These are phyloP conservation scores for Apis mellifera DNA, from an alignment of 1,140 invertebrate genomes.

Conservation along the genomic window DNA sequence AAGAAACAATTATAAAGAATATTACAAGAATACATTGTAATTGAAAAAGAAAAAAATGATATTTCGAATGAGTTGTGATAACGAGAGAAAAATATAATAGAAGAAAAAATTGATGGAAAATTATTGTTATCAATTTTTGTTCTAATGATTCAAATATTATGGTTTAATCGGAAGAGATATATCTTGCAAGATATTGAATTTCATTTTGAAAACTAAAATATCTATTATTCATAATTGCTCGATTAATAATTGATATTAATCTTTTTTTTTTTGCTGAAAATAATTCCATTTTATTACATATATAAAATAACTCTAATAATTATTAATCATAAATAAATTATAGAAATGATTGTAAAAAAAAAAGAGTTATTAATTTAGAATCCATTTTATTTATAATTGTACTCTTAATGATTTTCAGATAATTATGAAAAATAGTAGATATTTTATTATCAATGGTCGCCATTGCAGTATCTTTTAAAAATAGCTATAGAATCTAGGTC, in stretches of 20 bases:
- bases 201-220: not conserved
- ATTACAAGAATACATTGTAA: no score
- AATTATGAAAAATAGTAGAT: not conserved
- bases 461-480: conserved; percentile 16
- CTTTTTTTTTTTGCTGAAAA: not conserved
- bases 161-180: not conserved
- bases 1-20: not conserved
- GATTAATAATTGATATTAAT: not conserved
- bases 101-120: not conserved
- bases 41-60: not conserved
- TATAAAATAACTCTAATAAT: no score
- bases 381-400: no score
- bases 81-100: not conserved
- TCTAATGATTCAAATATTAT: not conserved
- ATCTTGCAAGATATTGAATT: not conserved
- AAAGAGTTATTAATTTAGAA: no score
- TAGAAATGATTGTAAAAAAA: no score
- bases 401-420: no score
- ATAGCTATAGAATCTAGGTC: conserved; percentile 37
- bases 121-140: not conserved
- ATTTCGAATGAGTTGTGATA: no score
- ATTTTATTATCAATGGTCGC: conserved; percentile 17
- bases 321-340: no score
- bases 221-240: not conserved
- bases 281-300: not conserved